Evolutionary conservation across 2,113 vertebrate genomes (phyloP).

Genomic region (Cisticola juncidis): DNA sequence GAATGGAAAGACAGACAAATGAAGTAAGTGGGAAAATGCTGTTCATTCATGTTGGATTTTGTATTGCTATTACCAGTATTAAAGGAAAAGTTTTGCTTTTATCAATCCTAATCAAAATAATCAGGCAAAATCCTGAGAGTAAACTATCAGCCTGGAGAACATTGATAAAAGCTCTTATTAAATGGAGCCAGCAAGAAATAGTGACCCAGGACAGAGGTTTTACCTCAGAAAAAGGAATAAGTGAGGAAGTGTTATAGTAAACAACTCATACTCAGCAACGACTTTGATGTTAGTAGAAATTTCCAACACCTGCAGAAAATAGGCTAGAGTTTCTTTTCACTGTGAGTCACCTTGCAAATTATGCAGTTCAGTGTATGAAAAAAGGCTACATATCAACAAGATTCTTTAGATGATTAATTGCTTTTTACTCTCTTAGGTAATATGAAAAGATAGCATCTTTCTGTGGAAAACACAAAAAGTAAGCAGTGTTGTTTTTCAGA

Average conservation of each 20-base stretch:
- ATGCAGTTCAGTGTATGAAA: neutral
- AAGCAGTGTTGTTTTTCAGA: neutral
- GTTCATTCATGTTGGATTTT: fast-evolving
- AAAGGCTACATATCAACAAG: neutral
- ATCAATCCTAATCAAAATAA: neutral
- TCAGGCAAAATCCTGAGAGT: neutral
- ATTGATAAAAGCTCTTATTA: neutral
- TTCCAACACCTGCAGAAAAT: neutral
- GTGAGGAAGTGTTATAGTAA: neutral
- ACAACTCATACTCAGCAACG: neutral
- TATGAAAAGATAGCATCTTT: neutral
- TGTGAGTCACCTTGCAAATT: neutral
- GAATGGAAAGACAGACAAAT: neutral
- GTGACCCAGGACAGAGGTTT: neutral
- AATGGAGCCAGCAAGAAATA: neutral
- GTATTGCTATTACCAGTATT: neutral
- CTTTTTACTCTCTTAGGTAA: neutral
- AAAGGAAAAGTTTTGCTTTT: neutral
- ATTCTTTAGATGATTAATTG: neutral
- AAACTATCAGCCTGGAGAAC: neutral
- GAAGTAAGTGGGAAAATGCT: neutral
- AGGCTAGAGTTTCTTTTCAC: neutral
- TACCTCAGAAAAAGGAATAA: neutral
- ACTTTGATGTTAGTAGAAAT: neutral
- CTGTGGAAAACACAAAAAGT: neutral